Evolutionary conservation across 2,113 vertebrate genomes (phyloP), one percentile per base, ranked within the genome.

Genomic region (Pterocles gutturalis): DNA sequence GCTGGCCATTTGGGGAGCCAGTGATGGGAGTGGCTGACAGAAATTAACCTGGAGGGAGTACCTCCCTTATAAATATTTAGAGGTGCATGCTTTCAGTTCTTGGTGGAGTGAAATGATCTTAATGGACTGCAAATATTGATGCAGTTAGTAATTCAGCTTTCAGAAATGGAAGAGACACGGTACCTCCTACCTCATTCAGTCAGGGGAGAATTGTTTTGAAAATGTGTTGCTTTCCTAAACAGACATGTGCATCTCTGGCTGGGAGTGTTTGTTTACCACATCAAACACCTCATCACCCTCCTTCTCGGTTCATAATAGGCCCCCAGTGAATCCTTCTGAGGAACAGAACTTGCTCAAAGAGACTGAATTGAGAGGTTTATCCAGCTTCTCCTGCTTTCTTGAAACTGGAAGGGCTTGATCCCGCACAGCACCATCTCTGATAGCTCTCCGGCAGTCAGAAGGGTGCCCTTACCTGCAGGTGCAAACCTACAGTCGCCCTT

Each of bases 61-160:
- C 60, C 64, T 94, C 57, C 57, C 72, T 89, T 84, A 78, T 62
- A 91, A 93, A 95, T 97, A 95, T 87, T 95, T 82, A 92, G 89
- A 94, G 70, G 80, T 92, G 73, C 0, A 0, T 89, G 77, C 62
- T 96, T 92, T 87, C 61, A 25, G 53, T 41, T 76, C 87, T 84
- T 72, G 31, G 61, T 87, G 81, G 34, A 64, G 57, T 87, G 48
- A 82, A 95, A 76, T 65, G 17, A 94, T 84, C 91, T 87, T 65
- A 76, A 91, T 72, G 55, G 17, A 62, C 46, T 53, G 12, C 55
- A 83, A 92, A 73, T 81, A 71, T 4, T 33, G 51, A 88, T 53
- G 43, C 34, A 64, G 65, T 71, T 82, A 57, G 71, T 69, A 92
- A 70, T 54, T 55, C 18, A 31, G 48, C 51, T 87, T 85, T 82